Evolutionary conservation across 1,140 invertebrate genomes (phyloP), one percentile per base, ranked within the genome.

Genomic region (Drosophila burlai): DNA sequence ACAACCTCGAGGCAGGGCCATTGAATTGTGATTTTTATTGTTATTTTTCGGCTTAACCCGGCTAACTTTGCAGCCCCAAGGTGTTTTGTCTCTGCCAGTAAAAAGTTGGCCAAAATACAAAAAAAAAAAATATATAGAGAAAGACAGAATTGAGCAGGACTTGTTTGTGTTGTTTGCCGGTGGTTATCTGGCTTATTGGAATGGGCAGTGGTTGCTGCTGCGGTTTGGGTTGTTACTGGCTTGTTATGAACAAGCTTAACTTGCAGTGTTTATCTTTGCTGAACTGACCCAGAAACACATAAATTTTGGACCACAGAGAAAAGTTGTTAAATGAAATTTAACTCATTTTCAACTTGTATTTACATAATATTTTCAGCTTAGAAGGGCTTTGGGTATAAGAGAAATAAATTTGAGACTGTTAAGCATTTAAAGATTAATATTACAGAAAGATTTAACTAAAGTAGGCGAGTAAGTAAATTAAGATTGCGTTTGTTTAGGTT

Each of bases 271-370:
- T 80, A 87, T 74, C 80, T 74, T 75, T 69, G 64, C 61, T 78
- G 49, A 63, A 76, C 61, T 84, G 68, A 86, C 76, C 83, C 67
- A 59, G 55, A 78, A 84, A 74, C 55, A 76, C 64, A 87, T 89
- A 81, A 89, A 89, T 89, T 83, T 61, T 29, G 49, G 43, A 3
- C 61, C 45, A 26, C 21, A 18, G 18, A 49, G 31, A 16, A 73
- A 73, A 73, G 24, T 73, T 73, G 26, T 58, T 24, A 42, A 71
- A 43, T 49, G 36, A 72, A 60, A 73, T 69, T 69, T 45, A 69
- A 69, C 16, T 66, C n/a, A 26, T 54, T 46, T 38, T 29, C 11
- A 72, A 72, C 58, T 43, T 47, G 18, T 59, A 54, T 66, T 66
- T 42, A 31, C 50, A 49, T 47, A 40, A 68, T 21, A n/a, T 8